phyloP scores from a whole-genome alignment of 1,140 invertebrate genomes.

The Lordiphosa clarofinis region DNA sequence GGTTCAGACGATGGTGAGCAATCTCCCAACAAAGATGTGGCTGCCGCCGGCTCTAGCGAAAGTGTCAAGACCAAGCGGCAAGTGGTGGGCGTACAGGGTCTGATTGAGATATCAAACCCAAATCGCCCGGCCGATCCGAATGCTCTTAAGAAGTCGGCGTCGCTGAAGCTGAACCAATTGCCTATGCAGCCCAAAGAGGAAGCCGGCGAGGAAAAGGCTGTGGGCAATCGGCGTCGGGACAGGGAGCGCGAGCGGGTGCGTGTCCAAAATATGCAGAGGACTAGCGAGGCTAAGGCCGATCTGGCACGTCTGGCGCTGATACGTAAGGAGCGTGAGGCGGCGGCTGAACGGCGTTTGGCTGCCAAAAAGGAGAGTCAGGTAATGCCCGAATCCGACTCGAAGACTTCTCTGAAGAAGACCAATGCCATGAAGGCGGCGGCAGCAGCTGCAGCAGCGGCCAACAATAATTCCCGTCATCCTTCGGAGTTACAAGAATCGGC shows the following conservation, averaged over 20 bases:
- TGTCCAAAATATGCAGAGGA: not conserved
- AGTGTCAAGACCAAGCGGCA: no score
- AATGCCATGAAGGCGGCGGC: not conserved
- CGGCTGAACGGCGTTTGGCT: slow-evolving; percentile 41
- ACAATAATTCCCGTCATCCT: not conserved
- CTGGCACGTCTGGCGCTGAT: slow-evolving; percentile 36
- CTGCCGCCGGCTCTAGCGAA: no score
- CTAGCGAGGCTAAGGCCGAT: slow-evolving; percentile 22
- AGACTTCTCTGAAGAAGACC: slow-evolving; percentile 10
- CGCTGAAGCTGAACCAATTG: not conserved
- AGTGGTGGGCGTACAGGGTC: slow-evolving; percentile 8
- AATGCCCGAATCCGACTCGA: not conserved
- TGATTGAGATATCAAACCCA: slow-evolving; percentile 45
- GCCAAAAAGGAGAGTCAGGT: slow-evolving; percentile 23
- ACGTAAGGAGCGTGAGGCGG: slow-evolving; percentile 37
- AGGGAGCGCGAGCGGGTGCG: slow-evolving; percentile 4
- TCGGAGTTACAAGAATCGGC: not conserved
- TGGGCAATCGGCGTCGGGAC: not conserved
- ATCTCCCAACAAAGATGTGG: no score
- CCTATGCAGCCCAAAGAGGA: not conserved
- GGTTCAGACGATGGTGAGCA: no score
- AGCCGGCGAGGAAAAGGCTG: not conserved
- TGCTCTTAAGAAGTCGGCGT: not conserved
- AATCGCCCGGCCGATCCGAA: slow-evolving; percentile 25
- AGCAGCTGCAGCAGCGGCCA: no score